Conservation (phyloP, 1,140 invertebrate genomes). For the Dinoponera quadriceps region DNA sequence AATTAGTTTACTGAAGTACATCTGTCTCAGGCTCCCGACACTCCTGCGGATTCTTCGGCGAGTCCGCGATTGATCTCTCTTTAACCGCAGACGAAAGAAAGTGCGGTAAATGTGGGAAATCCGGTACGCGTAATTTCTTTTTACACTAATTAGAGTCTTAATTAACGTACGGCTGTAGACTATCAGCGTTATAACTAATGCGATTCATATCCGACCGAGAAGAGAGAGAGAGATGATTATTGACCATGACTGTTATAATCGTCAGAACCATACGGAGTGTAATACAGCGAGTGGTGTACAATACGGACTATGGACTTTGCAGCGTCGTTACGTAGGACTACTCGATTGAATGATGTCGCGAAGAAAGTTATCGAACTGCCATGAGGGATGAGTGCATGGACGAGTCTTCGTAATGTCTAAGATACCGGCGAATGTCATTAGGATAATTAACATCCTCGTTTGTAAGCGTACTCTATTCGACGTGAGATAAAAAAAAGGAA, state of each 20-base stretch:
- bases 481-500: background rate
- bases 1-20: background rate
- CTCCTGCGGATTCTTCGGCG: slow-evolving; percentile 4
- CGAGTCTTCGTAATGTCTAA: background rate
- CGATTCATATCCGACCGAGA: background rate
- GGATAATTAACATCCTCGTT: slow-evolving; percentile 27
- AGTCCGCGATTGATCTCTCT: slow-evolving; percentile 16
- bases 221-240: slow-evolving; percentile 43
- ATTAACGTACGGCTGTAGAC: slow-evolving; percentile 13
- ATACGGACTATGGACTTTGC: background rate
- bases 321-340: background rate
- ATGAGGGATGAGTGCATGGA: background rate
- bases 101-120: slow-evolving; percentile 27
- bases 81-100: slow-evolving; percentile 15
- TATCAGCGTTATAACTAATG: slow-evolving; percentile 1
- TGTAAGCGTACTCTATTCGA: background rate
- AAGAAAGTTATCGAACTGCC: background rate
- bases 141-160: slow-evolving; percentile 42
- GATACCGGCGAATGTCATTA: slow-evolving; percentile 21
- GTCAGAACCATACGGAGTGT: background rate
- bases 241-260: slow-evolving; percentile 40
- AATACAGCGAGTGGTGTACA: background rate
- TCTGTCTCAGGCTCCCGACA: background rate
- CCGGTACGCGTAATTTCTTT: background rate
- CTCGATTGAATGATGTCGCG: background rate